These are phyloP conservation scores for Periophthalmus modestus DNA, from an alignment of 2,113 vertebrate genomes.

Conservation along the genomic window DNA sequence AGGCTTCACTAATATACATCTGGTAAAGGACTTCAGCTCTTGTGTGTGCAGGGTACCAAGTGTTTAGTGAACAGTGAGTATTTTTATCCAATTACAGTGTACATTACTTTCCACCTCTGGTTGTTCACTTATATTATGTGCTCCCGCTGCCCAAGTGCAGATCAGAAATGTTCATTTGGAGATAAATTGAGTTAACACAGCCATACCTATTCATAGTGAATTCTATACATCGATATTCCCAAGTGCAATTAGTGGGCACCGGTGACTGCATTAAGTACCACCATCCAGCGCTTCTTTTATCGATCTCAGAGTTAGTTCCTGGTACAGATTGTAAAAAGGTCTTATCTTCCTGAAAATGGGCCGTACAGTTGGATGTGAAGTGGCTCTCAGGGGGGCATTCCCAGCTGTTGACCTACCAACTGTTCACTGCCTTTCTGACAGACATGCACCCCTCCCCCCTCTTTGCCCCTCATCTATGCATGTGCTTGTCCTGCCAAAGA, in stretches of 20 bases:
- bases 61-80: no score
- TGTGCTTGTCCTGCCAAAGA: slow-evolving; percentile 79
- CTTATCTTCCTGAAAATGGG: slow-evolving; percentile 7
- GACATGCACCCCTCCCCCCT: not conserved
- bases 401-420: slow-evolving; percentile 11
- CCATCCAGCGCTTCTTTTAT: not conserved
- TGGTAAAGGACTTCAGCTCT: no score
- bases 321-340: slow-evolving; percentile 7
- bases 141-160: not conserved
- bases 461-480: slow-evolving; percentile 14
- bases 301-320: not conserved
- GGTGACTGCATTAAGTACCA: slow-evolving; percentile 11
- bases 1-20: no score
- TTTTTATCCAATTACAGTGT: no score
- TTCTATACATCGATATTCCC: not conserved
- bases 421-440: slow-evolving; percentile 3
- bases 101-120: not conserved
- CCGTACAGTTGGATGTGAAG: not conserved
- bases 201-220: not conserved
- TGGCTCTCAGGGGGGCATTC: slow-evolving; percentile 14
- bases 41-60: no score
- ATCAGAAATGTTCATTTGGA: not conserved
- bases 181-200: not conserved
- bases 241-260: slow-evolving; percentile 6
- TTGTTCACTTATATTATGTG: not conserved